A percentile compares a stretch with the other conserved stretches of the same genome.
Conservation (phyloP, 2,888 invertebrate species). For the Escarpia spicata region DNA sequence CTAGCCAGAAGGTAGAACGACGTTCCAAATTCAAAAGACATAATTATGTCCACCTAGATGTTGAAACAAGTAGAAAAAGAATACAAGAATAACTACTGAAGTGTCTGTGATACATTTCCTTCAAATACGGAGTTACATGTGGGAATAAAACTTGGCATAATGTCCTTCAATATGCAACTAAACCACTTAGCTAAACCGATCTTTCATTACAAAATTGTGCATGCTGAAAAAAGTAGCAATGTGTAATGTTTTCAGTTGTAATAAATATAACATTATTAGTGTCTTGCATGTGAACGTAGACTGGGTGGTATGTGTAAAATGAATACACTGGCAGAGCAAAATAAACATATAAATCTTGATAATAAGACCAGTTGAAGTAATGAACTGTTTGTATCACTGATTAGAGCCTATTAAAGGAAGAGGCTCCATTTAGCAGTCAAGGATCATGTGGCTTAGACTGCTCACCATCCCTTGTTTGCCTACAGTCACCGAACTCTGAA, state of each 20-base stretch:
- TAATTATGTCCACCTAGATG: not conserved
- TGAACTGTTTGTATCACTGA: not conserved
- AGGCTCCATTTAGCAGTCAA: not conserved
- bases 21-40: not conserved
- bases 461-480: not conserved
- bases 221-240: not conserved
- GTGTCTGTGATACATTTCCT: not conserved
- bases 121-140: not conserved
- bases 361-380: not conserved
- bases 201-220: not conserved
- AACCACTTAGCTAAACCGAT: not conserved
- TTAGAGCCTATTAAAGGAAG: slow-evolving; percentile 16
- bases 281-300: not conserved
- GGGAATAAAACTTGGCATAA: too few species aligned
- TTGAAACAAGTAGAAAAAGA: not conserved
- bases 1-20: not conserved
- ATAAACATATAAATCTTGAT: not conserved
- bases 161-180: not conserved
- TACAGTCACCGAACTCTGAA: slow-evolving; percentile 16
- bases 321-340: not conserved
- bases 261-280: not conserved
- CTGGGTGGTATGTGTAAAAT: not conserved
- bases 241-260: not conserved
- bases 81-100: not conserved
- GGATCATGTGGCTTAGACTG: not conserved